Base-by-base conservation (phyloP, 2,113 vertebrate species). In the Leucosticte australis region DNA sequence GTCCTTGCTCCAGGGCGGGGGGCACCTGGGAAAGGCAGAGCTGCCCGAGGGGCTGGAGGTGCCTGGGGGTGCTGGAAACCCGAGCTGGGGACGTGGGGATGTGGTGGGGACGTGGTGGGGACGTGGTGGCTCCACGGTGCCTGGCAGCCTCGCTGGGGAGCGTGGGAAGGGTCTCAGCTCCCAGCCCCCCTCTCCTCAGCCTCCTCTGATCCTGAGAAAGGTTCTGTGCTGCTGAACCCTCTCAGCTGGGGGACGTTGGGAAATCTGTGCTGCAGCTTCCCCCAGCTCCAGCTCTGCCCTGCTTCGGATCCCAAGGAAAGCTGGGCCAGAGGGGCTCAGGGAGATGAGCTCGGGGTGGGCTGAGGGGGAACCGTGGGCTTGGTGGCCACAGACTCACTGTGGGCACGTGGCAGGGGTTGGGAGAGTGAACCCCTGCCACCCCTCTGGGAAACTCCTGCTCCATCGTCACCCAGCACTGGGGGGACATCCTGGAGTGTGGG, bases 131-230 rank as follows among this genome's bases (percentile, higher is more conserved):
- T 69, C 50, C 5, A 2, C 0, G 0, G 21, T 77, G 70, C 70
- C 60, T 6, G 0, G 56, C 6, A 2, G 73, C 68, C 63, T 15
- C 1, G 0, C 12, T 0, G 37, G 33, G 64, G 93, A 87, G 91
- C 94, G 94, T 97, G 95, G 96, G 95, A 95, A 97, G 94, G 96
- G 89, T 87, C 91, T 85, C 18, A 0, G 70, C 93, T 83, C 76
- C 26, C 0, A 2, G 50, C 24, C 75, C 84, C 92, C 91, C 69
- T 70, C 69, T 75, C 30, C 47, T 35, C 81, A 83, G 56, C 62
- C 87, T 84, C 69, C 44, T 87, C 65, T 71, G 63, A 59, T 30
- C 88, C 88, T 94, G 96, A 83, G 90, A 95, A 92, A 94, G 83
- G 85, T 83, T 94, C 85, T 65, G 39, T 0, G 64, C 86, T 75